Percentiles rank a stretch among this genome's conserved stretches.
Conservation (phyloP, 2,888 invertebrate genomes). For the Esperia sulphurella region DNA sequence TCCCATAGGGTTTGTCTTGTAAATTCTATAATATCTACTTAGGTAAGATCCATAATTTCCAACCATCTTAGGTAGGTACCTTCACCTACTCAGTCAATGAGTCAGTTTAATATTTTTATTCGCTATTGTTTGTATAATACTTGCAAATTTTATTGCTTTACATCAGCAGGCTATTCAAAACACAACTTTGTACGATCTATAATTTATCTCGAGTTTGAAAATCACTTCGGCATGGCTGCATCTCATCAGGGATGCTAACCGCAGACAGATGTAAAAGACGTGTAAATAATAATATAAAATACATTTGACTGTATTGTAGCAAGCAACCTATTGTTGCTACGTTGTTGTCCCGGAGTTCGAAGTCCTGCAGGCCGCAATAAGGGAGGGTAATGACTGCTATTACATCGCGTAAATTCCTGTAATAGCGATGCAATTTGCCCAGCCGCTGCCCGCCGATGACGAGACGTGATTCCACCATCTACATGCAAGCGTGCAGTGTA, state of each 20-base stretch:
- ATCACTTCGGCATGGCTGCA: constrained; percentile 16
- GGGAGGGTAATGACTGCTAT: constrained; percentile 41
- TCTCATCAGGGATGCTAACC: neutral
- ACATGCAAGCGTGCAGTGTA: neutral
- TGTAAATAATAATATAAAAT: constrained; percentile 5
- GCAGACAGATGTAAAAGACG: neutral
- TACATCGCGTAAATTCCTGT: constrained; percentile 47
- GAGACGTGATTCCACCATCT: constrained; percentile 6
- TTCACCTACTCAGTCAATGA: too few relatives aligned
- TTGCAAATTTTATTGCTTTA: too few relatives aligned
- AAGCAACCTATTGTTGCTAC: constrained; percentile 3
- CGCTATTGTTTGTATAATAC: too few relatives aligned
- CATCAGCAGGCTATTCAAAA: constrained; percentile 1
- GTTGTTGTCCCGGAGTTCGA: neutral
- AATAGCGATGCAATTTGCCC: constrained; percentile 48
- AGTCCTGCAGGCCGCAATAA: constrained; percentile 15
- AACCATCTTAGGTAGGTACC: too few relatives aligned
- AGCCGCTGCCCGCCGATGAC: constrained; percentile 23
- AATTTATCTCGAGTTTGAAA: constrained; percentile 1
- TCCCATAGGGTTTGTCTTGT: too few relatives aligned
- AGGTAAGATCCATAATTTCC: too few relatives aligned
- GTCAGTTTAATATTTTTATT: too few relatives aligned
- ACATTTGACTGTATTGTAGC: constrained; percentile 17
- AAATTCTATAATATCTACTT: too few relatives aligned
- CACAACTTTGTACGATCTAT: constrained; percentile 3